Percentiles rank a stretch among this genome's conserved stretches.
Evolutionary conservation across 1,140 invertebrate species (phyloP).

Genomic region (Anoplophora glabripennis): DNA sequence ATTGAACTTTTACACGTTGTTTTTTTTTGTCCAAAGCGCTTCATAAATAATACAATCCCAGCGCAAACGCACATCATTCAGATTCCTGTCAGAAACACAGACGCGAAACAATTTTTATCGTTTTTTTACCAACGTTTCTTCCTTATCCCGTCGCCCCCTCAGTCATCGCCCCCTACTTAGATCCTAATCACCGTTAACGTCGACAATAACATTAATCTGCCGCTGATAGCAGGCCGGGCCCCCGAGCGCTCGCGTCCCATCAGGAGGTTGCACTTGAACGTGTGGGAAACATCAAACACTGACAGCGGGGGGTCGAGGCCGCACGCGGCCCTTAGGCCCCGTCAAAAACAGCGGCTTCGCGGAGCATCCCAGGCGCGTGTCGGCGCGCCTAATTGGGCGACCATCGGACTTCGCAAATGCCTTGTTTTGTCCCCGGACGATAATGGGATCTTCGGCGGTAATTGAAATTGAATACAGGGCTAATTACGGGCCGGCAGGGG

Average conservation of each 20-base stretch:
- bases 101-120: no score
- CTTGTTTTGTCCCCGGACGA: constrained; percentile 8
- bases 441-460: constrained; percentile 4
- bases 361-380: constrained; percentile 26
- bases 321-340: constrained; percentile 31
- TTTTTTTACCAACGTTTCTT: no score
- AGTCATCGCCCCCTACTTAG: background rate
- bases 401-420: constrained; percentile 22
- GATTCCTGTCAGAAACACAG: no score
- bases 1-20: no score
- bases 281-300: constrained; percentile 43
- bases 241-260: constrained; percentile 20
- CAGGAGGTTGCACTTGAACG: constrained; percentile 38
- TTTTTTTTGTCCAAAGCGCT: no score
- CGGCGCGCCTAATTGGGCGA: constrained; percentile 27
- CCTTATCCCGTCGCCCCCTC: no score
- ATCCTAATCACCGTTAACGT: background rate
- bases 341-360: constrained; percentile 30
- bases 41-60: no score
- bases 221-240: background rate
- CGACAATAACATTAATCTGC: constrained; percentile 1
- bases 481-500: no score
- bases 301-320: constrained; percentile 26
- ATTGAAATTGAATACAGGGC: constrained; percentile 15
- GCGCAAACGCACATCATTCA: no score